Evolutionary conservation across 2,888 invertebrate species (phyloP).

Genomic region (Phortica magna): DNA sequence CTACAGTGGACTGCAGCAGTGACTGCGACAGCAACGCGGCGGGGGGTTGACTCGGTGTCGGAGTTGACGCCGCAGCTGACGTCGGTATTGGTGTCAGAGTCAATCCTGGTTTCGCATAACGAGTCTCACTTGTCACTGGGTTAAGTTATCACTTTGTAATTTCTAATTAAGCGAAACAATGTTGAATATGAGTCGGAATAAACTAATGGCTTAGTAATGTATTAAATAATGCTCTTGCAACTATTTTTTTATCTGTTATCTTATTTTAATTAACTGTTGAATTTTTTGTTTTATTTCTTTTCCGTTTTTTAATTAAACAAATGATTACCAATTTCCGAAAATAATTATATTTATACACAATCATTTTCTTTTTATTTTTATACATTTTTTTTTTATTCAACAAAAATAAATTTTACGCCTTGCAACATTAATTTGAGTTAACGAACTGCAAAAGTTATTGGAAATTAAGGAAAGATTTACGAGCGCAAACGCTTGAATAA

Average conservation of each 20-base stretch:
- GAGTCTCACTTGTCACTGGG: not conserved
- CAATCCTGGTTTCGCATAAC: not conserved
- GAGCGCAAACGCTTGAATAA: not conserved
- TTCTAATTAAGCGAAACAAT: conserved; percentile 9
- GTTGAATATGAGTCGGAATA: too few species aligned
- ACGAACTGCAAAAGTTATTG: not conserved
- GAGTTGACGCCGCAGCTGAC: conserved; percentile 32
- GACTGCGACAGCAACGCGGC: conserved; percentile 33
- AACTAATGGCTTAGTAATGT: too few species aligned
- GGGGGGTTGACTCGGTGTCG: not conserved
- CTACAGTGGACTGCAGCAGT: not conserved
- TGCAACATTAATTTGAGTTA: conserved; percentile 3
- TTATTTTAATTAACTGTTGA: too few species aligned
- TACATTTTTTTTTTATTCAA: too few species aligned
- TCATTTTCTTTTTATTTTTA: too few species aligned
- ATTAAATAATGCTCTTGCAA: too few species aligned
- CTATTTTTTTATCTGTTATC: too few species aligned
- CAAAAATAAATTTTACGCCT: not conserved
- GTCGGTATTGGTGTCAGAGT: conserved; percentile 32
- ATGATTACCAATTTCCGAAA: too few species aligned
- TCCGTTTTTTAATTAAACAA: too few species aligned
- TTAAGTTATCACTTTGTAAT: not conserved
- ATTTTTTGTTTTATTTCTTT: too few species aligned
- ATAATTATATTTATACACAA: too few species aligned
- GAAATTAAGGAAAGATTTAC: not conserved